These are phyloP conservation scores for Columbina picui DNA, from an alignment of 2,113 vertebrate species.

Conservation along the genomic window DNA sequence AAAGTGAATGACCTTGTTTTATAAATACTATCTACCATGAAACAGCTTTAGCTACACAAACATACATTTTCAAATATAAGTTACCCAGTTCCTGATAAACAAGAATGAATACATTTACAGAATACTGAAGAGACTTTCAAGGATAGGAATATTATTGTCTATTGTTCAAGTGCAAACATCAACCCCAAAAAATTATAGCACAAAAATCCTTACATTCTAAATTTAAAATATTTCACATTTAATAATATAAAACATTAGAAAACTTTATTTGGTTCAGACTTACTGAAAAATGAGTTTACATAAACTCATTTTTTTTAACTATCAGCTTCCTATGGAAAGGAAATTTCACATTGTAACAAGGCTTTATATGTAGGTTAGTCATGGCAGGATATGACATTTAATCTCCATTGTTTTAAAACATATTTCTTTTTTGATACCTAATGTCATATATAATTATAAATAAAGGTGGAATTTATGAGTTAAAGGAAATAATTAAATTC, in stretches of 20 bases:
- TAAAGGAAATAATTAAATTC: not conserved
- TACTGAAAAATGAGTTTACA: not conserved
- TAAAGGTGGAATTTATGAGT: not conserved
- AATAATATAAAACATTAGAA: not conserved
- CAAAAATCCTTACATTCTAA: not conserved
- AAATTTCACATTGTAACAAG: not conserved
- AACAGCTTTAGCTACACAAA: not conserved
- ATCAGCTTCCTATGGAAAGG: not conserved
- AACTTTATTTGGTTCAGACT: not conserved
- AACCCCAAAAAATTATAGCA: not conserved
- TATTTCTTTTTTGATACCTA: not conserved
- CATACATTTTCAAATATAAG: not conserved
- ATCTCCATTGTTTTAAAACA: not conserved
- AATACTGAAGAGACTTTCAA: not conserved
- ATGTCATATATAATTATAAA: fast-evolving
- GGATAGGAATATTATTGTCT: not conserved
- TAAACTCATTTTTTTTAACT: not conserved
- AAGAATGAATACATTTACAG: not conserved
- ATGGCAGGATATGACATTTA: not conserved
- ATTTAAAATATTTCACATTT: not conserved
- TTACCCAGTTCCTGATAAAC: not conserved
- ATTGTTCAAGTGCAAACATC: not conserved
- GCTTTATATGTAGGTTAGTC: not conserved
- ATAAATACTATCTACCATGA: not conserved
- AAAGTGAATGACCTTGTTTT: not conserved